Base-by-base conservation (phyloP, 2,797 vertebrate species). In the Phalloptychus januarius region DNA sequence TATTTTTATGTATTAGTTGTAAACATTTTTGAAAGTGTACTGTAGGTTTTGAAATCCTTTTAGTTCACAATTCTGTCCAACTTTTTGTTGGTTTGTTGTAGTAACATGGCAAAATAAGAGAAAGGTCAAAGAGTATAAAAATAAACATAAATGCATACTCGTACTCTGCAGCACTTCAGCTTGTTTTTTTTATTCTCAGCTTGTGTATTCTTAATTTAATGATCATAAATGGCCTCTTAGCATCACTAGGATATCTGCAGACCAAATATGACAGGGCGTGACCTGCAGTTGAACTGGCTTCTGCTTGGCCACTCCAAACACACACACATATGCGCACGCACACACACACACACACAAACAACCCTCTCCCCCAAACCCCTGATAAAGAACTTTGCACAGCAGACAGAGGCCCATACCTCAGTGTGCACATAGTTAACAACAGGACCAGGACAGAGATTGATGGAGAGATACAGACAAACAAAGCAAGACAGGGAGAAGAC, bases 371-470 rank as follows among this genome's bases (percentile, higher is more conserved):
- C 84, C 58, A 63, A 36, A 0, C 20, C 18, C 36, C 33, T 23
- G 91, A 93, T 93, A 94, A 94, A 95, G 91, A 93, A 93, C 88
- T 91, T 84, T 92, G 90, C 91, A 93, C 85, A 74, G 89, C 92
- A 92, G 94, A 94, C 93, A 92, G 77, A 85, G 91, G 88, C 85
- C 85, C 87, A 91, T 93, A 91, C 90, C 83, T 94, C 93, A 93
- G 84, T 74, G 87, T 76, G 72, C 90, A 84, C 86, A 91, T 48
- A 73, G 91, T 92, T 83, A 93, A 94, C 93, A 92, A 74, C 77
- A 54, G 67, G 86, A 84, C 82, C 2, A 81, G 77, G 90, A 89
- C 86, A 85, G 83, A 92, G 93, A 94, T 93, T 87, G 89, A 94
- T 92, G 88, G 85, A 52, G 80, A 83, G 85, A 90, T 72, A 83